Evolutionary conservation across 2,113 vertebrate species (phyloP).

Genomic region (Vulpes ferrilata): DNA sequence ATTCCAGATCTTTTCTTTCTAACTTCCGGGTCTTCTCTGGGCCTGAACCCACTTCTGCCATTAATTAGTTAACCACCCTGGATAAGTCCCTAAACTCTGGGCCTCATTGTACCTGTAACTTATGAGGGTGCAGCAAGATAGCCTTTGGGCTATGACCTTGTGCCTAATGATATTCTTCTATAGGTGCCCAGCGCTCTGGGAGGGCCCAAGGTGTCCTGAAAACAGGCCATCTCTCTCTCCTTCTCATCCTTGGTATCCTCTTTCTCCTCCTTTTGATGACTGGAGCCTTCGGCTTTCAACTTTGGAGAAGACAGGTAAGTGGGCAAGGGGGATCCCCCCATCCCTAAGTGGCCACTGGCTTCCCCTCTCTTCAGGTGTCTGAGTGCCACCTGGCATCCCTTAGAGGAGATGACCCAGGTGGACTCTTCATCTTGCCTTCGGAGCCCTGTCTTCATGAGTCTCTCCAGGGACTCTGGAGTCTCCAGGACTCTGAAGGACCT

Average conservation of each 20-base stretch:
- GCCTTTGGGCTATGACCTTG: neutral
- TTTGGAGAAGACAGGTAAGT: constrained; percentile 74
- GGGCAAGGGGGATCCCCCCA: too few relatives aligned
- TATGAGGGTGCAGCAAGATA: neutral
- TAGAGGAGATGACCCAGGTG: neutral
- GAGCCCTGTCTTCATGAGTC: neutral
- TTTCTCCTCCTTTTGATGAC: constrained; percentile 71
- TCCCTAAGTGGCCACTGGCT: neutral
- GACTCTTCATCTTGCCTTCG: neutral
- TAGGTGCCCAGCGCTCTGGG: constrained; percentile 83
- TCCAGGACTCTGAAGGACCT: neutral
- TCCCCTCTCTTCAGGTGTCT: neutral
- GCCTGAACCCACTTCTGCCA: neutral
- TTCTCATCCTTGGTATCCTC: constrained; percentile 75
- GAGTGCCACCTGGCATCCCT: neutral
- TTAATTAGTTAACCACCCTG: neutral
- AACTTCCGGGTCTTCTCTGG: neutral
- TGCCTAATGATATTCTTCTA: constrained; percentile 58
- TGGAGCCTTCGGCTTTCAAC: constrained; percentile 57
- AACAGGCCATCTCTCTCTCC: constrained; percentile 72
- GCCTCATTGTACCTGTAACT: neutral
- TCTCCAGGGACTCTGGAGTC: neutral
- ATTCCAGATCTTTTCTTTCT: neutral
- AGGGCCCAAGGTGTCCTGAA: neutral
- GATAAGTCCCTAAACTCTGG: neutral